These are phyloP conservation scores for Sycophila texana DNA, from an alignment of 2,888 invertebrate species.

Conservation along the genomic window DNA sequence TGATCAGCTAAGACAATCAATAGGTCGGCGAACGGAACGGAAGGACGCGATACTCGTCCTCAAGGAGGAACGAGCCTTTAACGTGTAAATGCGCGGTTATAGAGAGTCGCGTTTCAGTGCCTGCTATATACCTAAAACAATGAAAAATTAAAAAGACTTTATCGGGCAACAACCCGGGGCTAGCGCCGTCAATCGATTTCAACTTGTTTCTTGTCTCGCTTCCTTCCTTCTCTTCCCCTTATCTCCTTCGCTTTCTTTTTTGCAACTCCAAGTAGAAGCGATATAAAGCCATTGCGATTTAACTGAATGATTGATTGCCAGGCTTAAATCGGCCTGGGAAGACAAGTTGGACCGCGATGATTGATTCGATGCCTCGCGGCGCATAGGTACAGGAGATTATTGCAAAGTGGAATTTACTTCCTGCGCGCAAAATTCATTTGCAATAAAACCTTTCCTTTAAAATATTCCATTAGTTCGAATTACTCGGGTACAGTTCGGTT, in stretches of 20 bases:
- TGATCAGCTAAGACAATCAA: slow-evolving; percentile 39
- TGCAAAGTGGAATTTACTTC: no score
- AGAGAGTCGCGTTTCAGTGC: background rate
- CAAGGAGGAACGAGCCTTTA: background rate
- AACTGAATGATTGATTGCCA: slow-evolving; percentile 1
- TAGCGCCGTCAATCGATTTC: slow-evolving; percentile 36
- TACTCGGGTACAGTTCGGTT: no score
- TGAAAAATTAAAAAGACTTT: slow-evolving; percentile 57
- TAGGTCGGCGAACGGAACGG: background rate
- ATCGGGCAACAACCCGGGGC: slow-evolving; percentile 47
- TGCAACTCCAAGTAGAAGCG: background rate
- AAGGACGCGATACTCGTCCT: background rate
- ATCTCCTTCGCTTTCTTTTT: background rate
- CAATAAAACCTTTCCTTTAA: no score
- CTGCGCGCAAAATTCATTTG: no score
- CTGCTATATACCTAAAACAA: slow-evolving; percentile 38
- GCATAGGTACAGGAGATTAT: no score
- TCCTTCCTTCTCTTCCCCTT: slow-evolving; percentile 4
- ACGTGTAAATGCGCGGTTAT: background rate
- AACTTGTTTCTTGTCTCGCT: slow-evolving; percentile 5
- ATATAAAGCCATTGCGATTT: slow-evolving; percentile 15
- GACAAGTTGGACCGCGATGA: no score
- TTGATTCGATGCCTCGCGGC: no score
- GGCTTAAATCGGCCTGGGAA: no score
- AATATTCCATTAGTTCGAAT: no score